Evolutionary conservation across 2,888 invertebrate species (phyloP).

Genomic region (Gortyna flavago): DNA sequence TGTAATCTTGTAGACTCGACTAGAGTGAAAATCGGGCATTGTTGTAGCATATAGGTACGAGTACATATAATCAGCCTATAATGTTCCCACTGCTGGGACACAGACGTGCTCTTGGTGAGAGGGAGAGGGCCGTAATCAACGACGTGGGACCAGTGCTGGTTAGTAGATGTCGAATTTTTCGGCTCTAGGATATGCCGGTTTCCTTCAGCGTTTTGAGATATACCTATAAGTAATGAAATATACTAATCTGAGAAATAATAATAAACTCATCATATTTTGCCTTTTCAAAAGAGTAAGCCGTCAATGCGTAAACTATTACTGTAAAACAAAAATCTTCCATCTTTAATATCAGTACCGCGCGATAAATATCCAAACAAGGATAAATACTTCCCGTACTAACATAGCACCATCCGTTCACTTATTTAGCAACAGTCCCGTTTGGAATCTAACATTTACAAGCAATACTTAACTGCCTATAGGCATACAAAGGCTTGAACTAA

Average conservation of each 20-base stretch:
- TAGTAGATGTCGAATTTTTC: neutral
- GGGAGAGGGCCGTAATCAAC: neutral
- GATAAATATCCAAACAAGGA: constrained; percentile 22
- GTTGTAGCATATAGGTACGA: neutral
- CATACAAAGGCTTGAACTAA: constrained; percentile 12
- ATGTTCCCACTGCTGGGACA: neutral
- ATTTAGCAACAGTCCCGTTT: constrained; percentile 55
- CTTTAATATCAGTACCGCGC: constrained; percentile 12
- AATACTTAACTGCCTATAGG: constrained; percentile 15
- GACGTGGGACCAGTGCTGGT: neutral
- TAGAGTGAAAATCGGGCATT: neutral
- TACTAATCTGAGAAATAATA: no score
- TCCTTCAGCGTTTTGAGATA: no score
- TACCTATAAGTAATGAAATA: no score
- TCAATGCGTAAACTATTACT: no score
- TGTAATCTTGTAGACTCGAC: neutral
- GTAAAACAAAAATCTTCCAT: no score
- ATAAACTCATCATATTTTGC: no score
- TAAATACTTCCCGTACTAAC: constrained; percentile 46
- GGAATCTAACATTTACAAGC: constrained; percentile 51
- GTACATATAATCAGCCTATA: neutral
- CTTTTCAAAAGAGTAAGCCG: no score
- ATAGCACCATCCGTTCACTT: constrained; percentile 47
- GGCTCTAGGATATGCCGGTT: neutral
- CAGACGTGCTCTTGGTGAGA: neutral